Percentiles rank a stretch among this genome's conserved stretches.
These are phyloP conservation scores for Lepidostoma basale DNA, from an alignment of 1,140 invertebrate genomes.

Conservation along the genomic window DNA sequence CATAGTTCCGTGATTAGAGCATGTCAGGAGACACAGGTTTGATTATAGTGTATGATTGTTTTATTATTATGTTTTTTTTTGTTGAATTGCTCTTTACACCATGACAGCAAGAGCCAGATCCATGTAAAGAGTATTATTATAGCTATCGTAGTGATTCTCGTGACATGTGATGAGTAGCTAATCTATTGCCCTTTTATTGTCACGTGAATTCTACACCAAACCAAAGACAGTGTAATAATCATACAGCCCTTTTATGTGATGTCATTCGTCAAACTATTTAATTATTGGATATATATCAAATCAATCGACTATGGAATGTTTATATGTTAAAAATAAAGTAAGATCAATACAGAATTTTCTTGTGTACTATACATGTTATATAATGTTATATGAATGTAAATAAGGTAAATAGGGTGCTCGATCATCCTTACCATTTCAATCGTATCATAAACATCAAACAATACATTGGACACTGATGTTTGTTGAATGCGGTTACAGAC, in stretches of 20 bases:
- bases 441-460: background rate
- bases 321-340: background rate
- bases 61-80: background rate
- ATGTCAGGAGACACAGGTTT: background rate
- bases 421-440: background rate
- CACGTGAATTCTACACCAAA: no score
- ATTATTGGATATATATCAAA: background rate
- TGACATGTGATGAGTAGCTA: no score
- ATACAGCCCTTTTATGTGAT: background rate
- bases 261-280: background rate
- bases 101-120: no score
- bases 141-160: no score
- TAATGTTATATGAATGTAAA: background rate
- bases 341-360: background rate
- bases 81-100: background rate
- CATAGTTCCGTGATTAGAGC: background rate
- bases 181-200: no score
- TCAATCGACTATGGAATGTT: background rate
- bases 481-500: background rate
- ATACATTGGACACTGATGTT: background rate
- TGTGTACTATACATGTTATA: background rate
- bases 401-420: background rate
- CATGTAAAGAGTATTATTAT: no score
- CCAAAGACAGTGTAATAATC: background rate
- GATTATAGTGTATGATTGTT: background rate